Evolutionary conservation across 2,888 invertebrate genomes (phyloP).

Genomic region (Agrilus mali): DNA sequence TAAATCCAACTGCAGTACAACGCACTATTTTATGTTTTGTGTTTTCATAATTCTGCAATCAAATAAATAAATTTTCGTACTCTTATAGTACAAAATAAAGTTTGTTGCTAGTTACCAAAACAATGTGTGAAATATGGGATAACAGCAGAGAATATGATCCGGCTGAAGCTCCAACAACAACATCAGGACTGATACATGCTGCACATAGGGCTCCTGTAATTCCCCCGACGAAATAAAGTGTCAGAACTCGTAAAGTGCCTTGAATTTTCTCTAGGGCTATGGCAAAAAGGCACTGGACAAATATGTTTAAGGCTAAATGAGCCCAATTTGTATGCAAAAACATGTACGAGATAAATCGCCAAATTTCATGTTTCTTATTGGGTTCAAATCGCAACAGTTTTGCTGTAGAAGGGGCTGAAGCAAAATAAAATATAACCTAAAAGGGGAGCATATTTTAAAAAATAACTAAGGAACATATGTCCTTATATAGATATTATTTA

Average conservation of each 20-base stretch:
- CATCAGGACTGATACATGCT: slow-evolving; percentile 61
- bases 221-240: slow-evolving; percentile 65
- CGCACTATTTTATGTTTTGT: slow-evolving; percentile 39
- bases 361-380: slow-evolving; percentile 52
- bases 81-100: not conserved
- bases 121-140: slow-evolving; percentile 75
- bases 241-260: slow-evolving; percentile 54
- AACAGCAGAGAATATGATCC: slow-evolving; percentile 82
- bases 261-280: slow-evolving; percentile 57
- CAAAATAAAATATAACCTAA: slow-evolving; percentile 20
- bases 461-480: too few relatives aligned
- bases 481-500: too few relatives aligned
- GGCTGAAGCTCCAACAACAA: slow-evolving; percentile 79
- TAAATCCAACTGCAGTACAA: slow-evolving; percentile 45
- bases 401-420: slow-evolving; percentile 13
- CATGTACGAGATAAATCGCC: slow-evolving; percentile 73
- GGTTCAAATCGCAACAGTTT: slow-evolving; percentile 45
- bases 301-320: slow-evolving; percentile 66
- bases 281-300: slow-evolving; percentile 45
- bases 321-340: slow-evolving; percentile 63
- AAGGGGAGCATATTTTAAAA: slow-evolving; percentile 5
- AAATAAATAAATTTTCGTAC: slow-evolving; percentile 13
- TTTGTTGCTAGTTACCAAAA: slow-evolving; percentile 42
- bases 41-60: slow-evolving; percentile 34
- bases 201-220: slow-evolving; percentile 64